These are phyloP conservation scores for Salvelinus sp. DNA, from an alignment of 2,113 vertebrate species.

Conservation along the genomic window DNA sequence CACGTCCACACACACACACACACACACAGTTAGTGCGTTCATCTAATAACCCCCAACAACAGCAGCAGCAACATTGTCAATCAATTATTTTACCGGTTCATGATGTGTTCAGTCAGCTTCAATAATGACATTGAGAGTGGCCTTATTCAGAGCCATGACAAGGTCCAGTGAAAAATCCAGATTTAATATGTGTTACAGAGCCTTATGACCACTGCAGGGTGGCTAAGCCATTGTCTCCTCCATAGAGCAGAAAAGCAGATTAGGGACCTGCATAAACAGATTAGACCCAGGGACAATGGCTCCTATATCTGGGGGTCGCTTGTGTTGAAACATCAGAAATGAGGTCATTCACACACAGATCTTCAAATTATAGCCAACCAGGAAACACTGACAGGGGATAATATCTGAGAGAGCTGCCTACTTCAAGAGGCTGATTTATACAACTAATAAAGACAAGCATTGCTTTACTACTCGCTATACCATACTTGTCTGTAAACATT, in stretches of 20 bases:
- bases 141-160: conserved; percentile 83
- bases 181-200: conserved; percentile 90
- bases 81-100: conserved; percentile 89
- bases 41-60: conserved; percentile 64
- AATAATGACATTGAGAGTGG: conserved; percentile 90
- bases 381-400: background rate
- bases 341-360: conserved; percentile 58
- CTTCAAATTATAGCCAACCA: conserved; percentile 4
- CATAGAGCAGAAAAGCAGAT: conserved; percentile 85
- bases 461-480: background rate
- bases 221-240: conserved; percentile 71
- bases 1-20: conserved; percentile 1
- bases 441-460: background rate
- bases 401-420: background rate
- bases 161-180: conserved; percentile 83
- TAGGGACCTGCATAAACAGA: conserved; percentile 95
- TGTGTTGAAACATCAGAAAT: conserved; percentile 62
- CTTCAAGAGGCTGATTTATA: background rate
- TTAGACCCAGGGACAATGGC: conserved; percentile 89
- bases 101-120: conserved; percentile 80
- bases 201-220: conserved; percentile 82
- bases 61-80: conserved; percentile 76
- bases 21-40: conserved; percentile 60
- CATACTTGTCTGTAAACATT: background rate
- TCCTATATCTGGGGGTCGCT: conserved; percentile 70